Evolutionary conservation across 2,888 invertebrate species (phyloP).

Genomic region (Eristalis intricaria): DNA sequence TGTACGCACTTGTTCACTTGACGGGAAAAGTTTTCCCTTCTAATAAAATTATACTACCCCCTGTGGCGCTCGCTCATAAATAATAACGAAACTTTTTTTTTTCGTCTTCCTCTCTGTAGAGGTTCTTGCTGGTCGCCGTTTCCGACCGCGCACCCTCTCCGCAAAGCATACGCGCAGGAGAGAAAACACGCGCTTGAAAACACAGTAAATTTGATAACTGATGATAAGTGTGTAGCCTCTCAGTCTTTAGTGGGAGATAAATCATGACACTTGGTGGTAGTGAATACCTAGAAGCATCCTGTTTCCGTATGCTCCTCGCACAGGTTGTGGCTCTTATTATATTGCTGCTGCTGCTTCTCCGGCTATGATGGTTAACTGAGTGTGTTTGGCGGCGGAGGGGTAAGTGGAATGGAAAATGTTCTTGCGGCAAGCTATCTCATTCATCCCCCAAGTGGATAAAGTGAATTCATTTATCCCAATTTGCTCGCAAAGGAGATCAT

Average conservation of each 20-base stretch:
- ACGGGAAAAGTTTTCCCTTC: conserved; percentile 47
- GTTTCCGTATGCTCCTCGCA: conserved; percentile 20
- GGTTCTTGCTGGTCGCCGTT: neutral
- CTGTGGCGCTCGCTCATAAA: conserved; percentile 60
- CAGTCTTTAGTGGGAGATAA: conserved; percentile 41
- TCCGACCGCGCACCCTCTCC: neutral
- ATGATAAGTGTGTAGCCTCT: conserved; percentile 58
- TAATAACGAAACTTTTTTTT: conserved; percentile 46
- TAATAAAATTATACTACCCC: conserved; percentile 66
- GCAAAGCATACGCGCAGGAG: neutral
- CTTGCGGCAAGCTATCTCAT: conserved; percentile 4
- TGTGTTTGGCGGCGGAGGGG: neutral
- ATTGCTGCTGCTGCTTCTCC: neutral
- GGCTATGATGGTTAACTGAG: neutral
- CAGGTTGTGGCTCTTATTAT: neutral
- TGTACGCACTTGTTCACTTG: conserved; percentile 57
- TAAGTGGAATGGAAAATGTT: neutral
- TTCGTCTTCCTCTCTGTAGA: neutral
- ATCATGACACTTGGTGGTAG: conserved; percentile 49
- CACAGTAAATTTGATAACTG: conserved; percentile 63
- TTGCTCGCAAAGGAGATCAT: conserved; percentile 43
- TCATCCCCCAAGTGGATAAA: conserved; percentile 44
- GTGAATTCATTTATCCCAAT: conserved; percentile 57
- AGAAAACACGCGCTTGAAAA: conserved; percentile 5
- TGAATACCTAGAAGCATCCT: conserved; percentile 44